phyloP scores from a whole-genome alignment of 2,888 invertebrate species.

The Drosophila recens region DNA sequence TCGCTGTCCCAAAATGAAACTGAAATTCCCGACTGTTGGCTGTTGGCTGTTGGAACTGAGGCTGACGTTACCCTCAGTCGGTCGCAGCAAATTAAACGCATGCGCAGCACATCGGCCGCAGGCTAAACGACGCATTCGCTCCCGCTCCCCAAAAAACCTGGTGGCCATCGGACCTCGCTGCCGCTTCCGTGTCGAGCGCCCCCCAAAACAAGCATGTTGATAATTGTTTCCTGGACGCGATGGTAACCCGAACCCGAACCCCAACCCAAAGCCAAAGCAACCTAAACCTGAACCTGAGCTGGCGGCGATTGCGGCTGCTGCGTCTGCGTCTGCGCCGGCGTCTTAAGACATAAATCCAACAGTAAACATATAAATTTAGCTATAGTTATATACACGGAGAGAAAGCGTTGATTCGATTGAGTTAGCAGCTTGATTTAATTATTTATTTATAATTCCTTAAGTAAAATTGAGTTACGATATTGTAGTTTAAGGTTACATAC shows the following conservation, averaged over 20 bases:
- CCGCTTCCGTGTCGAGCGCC: constrained; percentile 69
- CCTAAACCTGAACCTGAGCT: constrained; percentile 60
- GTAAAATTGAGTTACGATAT: not conserved
- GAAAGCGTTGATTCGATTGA: constrained; percentile 32
- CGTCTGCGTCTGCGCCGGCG: too few species aligned
- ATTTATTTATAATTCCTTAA: constrained; percentile 18
- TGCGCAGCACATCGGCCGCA: constrained; percentile 62
- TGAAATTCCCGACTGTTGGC: constrained; percentile 34
- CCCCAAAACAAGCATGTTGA: constrained; percentile 73
- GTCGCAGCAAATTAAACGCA: constrained; percentile 74
- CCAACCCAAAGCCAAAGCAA: constrained; percentile 42
- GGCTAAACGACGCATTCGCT: constrained; percentile 61
- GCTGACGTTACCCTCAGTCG: constrained; percentile 17
- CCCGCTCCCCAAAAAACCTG: constrained; percentile 45
- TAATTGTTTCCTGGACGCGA: constrained; percentile 79
- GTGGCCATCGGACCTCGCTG: constrained; percentile 51
- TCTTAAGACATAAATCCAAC: constrained; percentile 75
- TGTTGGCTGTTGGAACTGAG: constrained; percentile 10
- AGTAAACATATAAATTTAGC: constrained; percentile 80
- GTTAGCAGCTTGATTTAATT: constrained; percentile 4
- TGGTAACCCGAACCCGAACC: constrained; percentile 71
- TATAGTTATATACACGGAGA: constrained; percentile 59
- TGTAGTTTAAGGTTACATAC: not conserved
- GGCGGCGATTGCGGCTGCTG: constrained; percentile 37
- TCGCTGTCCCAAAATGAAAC: constrained; percentile 78